phyloP scores from a whole-genome alignment of 2,797 vertebrate species.

The Echiichthys vipera region DNA sequence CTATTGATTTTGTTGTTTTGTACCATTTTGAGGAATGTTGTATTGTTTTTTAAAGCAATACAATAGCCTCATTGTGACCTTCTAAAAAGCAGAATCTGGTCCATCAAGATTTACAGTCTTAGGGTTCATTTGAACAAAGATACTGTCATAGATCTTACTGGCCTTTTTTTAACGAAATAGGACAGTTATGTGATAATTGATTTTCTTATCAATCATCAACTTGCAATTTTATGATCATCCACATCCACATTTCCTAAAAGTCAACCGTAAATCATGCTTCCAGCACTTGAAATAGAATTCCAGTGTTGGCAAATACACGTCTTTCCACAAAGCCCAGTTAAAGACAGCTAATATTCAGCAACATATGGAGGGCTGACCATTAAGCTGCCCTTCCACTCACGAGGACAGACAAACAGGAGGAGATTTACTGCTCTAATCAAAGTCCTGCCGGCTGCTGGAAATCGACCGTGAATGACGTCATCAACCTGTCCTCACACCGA shows the following conservation, averaged over 20 bases:
- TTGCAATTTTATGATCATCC: constrained; percentile 18
- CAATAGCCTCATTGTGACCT: background rate
- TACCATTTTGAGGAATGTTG: background rate
- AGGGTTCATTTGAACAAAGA: background rate
- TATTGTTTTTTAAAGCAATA: background rate
- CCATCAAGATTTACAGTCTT: background rate
- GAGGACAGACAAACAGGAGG: constrained; percentile 64
- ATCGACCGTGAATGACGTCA: constrained; percentile 81
- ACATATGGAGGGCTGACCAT: constrained; percentile 56
- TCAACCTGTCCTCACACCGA: constrained; percentile 74
- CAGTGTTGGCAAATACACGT: constrained; percentile 18
- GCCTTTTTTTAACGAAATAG: background rate
- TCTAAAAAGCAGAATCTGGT: background rate
- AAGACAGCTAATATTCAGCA: constrained; percentile 44
- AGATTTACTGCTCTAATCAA: constrained; percentile 82
- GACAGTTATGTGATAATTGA: background rate
- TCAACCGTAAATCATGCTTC: constrained; percentile 1
- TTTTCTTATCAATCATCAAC: constrained; percentile 9
- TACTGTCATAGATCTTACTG: background rate
- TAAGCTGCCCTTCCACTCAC: constrained; percentile 52
- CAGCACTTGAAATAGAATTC: constrained; percentile 13
- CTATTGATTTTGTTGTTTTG: background rate
- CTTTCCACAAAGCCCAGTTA: constrained; percentile 6
- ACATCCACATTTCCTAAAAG: constrained; percentile 9
- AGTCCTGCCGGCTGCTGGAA: constrained; percentile 74